These are phyloP conservation scores for Tympanoctomys barrerae DNA, from an alignment of 2,797 vertebrate species.

Conservation along the genomic window DNA sequence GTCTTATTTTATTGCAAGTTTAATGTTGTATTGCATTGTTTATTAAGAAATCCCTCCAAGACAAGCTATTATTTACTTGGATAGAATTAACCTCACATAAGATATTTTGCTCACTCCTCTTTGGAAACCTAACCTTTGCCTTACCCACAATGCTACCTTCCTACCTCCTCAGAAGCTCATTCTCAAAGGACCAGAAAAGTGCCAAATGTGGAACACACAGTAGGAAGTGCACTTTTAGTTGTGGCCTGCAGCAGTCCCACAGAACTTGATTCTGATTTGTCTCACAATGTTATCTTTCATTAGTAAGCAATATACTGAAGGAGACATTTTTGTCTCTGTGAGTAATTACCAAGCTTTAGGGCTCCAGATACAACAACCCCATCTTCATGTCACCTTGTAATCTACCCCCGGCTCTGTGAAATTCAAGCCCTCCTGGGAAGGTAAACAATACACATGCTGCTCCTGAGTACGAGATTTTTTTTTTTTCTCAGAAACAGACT, in stretches of 20 bases:
- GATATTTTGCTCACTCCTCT: neutral
- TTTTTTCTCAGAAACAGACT: constrained; percentile 53
- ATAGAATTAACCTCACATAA: neutral
- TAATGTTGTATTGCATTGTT: neutral
- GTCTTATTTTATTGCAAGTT: constrained; percentile 34
- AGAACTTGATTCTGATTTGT: neutral
- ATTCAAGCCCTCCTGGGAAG: constrained; percentile 57
- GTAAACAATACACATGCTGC: constrained; percentile 58
- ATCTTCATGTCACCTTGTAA: constrained; percentile 67
- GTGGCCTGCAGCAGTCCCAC: neutral
- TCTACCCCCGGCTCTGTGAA: constrained; percentile 69
- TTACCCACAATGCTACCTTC: neutral
- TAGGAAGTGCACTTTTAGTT: neutral
- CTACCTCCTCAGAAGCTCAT: neutral
- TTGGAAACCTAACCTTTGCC: neutral
- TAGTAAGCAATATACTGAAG: neutral
- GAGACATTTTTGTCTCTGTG: neutral
- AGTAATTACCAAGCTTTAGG: neutral
- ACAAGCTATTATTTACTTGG: neutral
- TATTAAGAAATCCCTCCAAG: constrained; percentile 40
- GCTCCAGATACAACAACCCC: neutral
- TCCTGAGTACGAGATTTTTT: constrained; percentile 36
- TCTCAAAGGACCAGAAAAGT: neutral
- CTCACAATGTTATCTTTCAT: neutral
- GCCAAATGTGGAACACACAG: neutral